A percentile compares a stretch with the other conserved stretches of the same genome.
Evolutionary conservation across 2,888 invertebrate genomes (phyloP).

Genomic region (Oxyteleia sp.): DNA sequence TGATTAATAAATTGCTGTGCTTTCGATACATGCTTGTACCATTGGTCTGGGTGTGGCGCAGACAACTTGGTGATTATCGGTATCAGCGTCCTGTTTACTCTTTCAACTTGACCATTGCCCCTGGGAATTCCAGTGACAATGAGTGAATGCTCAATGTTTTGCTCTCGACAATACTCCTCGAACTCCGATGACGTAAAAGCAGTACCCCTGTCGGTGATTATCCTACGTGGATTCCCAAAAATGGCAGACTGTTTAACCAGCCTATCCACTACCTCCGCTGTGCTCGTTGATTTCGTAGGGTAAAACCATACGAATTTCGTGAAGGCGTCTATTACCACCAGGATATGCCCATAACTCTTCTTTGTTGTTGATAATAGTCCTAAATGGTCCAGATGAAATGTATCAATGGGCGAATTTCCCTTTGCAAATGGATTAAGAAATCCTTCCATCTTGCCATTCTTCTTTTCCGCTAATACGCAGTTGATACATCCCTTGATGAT

Average conservation of each 20-base stretch:
- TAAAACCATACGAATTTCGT: constrained; percentile 15
- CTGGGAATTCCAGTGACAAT: constrained; percentile 16
- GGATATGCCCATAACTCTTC: constrained; percentile 9
- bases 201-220: constrained; percentile 14
- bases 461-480: not conserved
- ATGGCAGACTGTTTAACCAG: constrained; percentile 4
- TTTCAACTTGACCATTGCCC: constrained; percentile 13
- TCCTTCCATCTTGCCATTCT: constrained; percentile 21
- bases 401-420: constrained; percentile 1
- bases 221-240: constrained; percentile 7
- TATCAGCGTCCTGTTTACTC: constrained; percentile 5
- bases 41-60: constrained; percentile 7
- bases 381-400: constrained; percentile 31
- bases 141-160: not conserved
- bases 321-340: constrained; percentile 17
- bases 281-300: constrained; percentile 11
- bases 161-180: not conserved
- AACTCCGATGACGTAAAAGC: constrained; percentile 13
- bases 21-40: not conserved
- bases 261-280: constrained; percentile 7
- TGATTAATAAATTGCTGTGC: too few relatives aligned
- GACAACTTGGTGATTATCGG: not conserved
- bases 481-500: not conserved
- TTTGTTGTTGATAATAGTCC: constrained; percentile 7
- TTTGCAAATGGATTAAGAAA: constrained; percentile 20